These are phyloP conservation scores for Podocnemis expansa DNA, from an alignment of 2,113 vertebrate species.

Conservation along the genomic window DNA sequence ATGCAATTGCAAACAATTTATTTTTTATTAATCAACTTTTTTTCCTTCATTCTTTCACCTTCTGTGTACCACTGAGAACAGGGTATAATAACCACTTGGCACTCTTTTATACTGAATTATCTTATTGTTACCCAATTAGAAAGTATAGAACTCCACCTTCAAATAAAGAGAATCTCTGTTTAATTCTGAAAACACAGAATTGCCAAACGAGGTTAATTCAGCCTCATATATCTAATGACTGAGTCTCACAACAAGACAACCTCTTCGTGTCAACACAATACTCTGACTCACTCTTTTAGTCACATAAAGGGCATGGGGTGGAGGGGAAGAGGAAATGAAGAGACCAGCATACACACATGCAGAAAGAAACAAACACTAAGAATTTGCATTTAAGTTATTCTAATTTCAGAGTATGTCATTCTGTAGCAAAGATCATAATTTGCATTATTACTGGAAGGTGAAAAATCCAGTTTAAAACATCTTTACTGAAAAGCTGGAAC, in stretches of 20 bases:
- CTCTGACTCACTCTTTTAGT: neutral
- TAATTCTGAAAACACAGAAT: neutral
- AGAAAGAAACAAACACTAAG: fast-evolving
- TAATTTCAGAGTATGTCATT: neutral
- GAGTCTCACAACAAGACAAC: neutral
- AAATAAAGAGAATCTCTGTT: neutral
- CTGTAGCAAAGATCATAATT: neutral
- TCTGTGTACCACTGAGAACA: too few species aligned
- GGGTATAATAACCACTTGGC: neutral
- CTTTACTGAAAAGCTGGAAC: neutral
- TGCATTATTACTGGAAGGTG: neutral
- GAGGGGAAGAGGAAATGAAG: neutral
- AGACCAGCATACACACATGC: neutral
- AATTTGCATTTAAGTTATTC: neutral
- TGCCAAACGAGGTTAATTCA: neutral
- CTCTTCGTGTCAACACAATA: neutral
- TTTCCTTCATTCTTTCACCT: too few species aligned
- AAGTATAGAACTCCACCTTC: neutral
- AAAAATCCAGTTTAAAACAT: neutral
- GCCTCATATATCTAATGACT: neutral
- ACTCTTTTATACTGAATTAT: neutral
- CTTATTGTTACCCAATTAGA: neutral
- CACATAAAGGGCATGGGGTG: neutral
- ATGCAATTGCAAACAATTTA: too few species aligned
- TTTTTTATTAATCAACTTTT: too few species aligned